phyloP scores from a whole-genome alignment of 2,797 vertebrate genomes.

The Novumbra hubbsi region DNA sequence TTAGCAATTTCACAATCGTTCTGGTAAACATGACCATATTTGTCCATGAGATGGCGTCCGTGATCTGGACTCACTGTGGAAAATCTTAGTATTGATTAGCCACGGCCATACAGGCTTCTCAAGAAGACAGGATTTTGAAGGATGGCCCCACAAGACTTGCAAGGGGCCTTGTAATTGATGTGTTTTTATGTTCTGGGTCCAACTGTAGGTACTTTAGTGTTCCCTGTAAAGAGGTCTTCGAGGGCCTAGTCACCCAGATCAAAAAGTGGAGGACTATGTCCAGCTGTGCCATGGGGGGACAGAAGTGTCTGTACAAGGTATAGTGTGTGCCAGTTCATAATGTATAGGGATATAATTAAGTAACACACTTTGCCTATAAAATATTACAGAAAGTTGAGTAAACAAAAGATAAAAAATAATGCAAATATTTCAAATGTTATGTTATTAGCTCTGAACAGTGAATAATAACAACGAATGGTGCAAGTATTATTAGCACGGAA shows the following conservation, averaged over 20 bases:
- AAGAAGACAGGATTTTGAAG: neutral
- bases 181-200: constrained; percentile 8
- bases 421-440: too few species aligned
- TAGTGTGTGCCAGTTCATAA: constrained; percentile 14
- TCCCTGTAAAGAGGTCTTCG: constrained; percentile 63
- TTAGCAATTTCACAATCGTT: neutral
- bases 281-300: constrained; percentile 67
- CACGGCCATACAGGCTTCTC: neutral
- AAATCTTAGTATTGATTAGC: neutral
- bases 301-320: constrained; percentile 77
- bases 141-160: neutral
- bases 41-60: constrained; percentile 46
- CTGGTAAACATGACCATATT: neutral
- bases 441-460: too few species aligned
- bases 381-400: too few species aligned
- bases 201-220: constrained; percentile 71
- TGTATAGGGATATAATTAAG: neutral
- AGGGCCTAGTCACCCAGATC: constrained; percentile 71
- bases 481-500: too few species aligned
- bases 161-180: neutral
- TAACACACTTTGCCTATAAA: neutral
- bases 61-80: neutral
- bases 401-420: too few species aligned
- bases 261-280: constrained; percentile 67
- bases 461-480: too few species aligned